Evolutionary conservation across 2,113 vertebrate genomes (phyloP).

Genomic region (Pica pica): DNA sequence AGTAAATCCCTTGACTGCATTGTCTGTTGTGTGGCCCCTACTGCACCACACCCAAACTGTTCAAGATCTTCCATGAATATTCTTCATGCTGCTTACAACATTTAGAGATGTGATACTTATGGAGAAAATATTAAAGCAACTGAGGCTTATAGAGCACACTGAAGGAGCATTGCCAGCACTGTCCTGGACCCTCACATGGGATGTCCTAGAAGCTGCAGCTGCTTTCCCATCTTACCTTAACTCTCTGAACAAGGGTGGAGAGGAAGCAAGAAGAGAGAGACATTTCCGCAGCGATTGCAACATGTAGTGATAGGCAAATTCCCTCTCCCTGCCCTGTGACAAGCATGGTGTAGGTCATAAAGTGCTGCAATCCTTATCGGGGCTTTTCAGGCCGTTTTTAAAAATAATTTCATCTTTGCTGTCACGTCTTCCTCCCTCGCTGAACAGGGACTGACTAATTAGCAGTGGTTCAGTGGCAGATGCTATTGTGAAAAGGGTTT

Average conservation of each 20-base stretch:
- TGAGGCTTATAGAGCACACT: background rate
- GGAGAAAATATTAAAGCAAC: background rate
- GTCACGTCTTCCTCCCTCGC: background rate
- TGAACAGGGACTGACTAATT: constrained; percentile 34
- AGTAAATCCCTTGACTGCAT: background rate
- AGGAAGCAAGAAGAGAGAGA: constrained; percentile 1
- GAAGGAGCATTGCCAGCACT: background rate
- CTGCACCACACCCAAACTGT: background rate
- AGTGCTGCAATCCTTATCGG: constrained; percentile 15
- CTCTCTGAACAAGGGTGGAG: background rate
- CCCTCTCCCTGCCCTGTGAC: constrained; percentile 39
- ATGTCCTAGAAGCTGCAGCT: background rate
- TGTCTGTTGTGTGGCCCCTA: background rate
- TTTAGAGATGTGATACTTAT: background rate
- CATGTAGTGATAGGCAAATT: background rate
- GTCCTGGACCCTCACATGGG: background rate
- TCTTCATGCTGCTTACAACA: background rate
- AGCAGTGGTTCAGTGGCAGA: background rate
- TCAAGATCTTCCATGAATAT: background rate
- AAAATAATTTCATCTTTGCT: background rate
- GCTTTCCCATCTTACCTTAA: constrained; percentile 1
- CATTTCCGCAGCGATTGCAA: background rate
- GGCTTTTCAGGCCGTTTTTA: background rate
- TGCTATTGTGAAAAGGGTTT: constrained; percentile 29
- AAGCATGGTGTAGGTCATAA: constrained; percentile 7